phyloP scores from a whole-genome alignment of 1,140 invertebrate genomes.

The Tetramorium simillimum region DNA sequence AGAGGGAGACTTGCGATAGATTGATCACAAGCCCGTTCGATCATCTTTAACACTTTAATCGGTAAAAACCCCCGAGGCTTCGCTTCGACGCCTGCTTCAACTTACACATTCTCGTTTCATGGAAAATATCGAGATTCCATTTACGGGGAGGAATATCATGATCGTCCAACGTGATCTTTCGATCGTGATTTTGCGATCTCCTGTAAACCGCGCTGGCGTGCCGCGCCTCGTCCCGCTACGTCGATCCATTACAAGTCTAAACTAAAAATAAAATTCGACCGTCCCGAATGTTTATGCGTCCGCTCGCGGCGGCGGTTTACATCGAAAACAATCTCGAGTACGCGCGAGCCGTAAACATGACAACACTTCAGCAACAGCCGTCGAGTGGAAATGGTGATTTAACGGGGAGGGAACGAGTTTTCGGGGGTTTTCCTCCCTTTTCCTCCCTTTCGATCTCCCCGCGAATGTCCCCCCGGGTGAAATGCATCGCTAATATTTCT shows the following conservation, averaged over 20 bases:
- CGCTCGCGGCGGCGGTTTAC: conserved; percentile 32
- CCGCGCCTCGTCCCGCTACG: background rate
- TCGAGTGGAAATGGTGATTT: conserved; percentile 19
- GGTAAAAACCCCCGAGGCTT: background rate
- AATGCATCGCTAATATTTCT: conserved; percentile 49
- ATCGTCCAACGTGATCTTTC: background rate
- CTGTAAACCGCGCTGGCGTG: background rate
- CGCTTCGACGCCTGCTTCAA: background rate
- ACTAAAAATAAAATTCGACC: conserved; percentile 63
- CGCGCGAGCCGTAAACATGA: conserved; percentile 15
- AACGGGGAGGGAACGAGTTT: conserved; percentile 10
- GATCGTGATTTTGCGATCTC: background rate
- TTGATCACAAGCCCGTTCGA: background rate
- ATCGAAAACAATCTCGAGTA: conserved; percentile 51
- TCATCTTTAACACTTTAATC: conserved; percentile 22
- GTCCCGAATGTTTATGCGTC: conserved; percentile 35
- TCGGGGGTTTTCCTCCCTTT: conserved; percentile 1
- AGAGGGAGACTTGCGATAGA: conserved; percentile 1
- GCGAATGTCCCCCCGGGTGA: background rate
- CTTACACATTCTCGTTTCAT: background rate
- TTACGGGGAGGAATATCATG: background rate
- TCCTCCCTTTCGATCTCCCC: background rate
- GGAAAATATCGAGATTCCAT: conserved; percentile 11
- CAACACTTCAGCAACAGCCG: conserved; percentile 4
- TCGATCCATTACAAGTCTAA: conserved; percentile 21